Evolutionary conservation across 2,113 vertebrate species (phyloP), one percentile per base, ranked within the genome.

Genomic region (Indicator indicator): DNA sequence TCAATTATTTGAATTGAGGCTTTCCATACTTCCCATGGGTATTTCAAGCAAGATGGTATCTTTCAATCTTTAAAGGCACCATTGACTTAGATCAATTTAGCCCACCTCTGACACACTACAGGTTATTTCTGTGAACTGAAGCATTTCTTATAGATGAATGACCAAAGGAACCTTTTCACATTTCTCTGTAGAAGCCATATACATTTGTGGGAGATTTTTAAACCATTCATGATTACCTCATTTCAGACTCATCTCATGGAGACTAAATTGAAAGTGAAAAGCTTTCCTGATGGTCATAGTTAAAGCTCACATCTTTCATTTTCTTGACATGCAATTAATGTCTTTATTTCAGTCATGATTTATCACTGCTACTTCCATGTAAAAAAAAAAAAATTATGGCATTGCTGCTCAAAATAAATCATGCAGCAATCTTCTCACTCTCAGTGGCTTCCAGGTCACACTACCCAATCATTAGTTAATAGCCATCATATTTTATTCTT

Each of bases 191-290:
- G 58, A 84, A 87, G 30, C 48, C 40, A 21, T 32, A 24, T 90
- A 44, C 70, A 9, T 79, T 24, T 79, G 36, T 67, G 46, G 88
- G 54, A 88, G n/a, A 63, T 40, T 89, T 82, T 90, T 79, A 73
- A 93, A 65, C 38, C 54, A 15, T n/a, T 78, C 40, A 46, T 58
- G 23, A 73, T 73, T 76, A 65, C 40, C 20, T 76, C 40, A 75
- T 78, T 65, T 75, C 11, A 3, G 20, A 71, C 60, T 12, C 58
- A 90, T 60, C 62, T 72, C 88, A 72, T 30, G 7, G 12, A 84
- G 30, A 16, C 7, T 36, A 62, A 86, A 86, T 83, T 91, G 93
- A 74, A 96, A 93, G 33, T 19, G 64, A 75, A 92, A 88, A 78
- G 12, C 58, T 74, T 44, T 90, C 70, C 48, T 79, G 44, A 54